Conservation (phyloP, 2,888 invertebrate species). For the Automeris io region DNA sequence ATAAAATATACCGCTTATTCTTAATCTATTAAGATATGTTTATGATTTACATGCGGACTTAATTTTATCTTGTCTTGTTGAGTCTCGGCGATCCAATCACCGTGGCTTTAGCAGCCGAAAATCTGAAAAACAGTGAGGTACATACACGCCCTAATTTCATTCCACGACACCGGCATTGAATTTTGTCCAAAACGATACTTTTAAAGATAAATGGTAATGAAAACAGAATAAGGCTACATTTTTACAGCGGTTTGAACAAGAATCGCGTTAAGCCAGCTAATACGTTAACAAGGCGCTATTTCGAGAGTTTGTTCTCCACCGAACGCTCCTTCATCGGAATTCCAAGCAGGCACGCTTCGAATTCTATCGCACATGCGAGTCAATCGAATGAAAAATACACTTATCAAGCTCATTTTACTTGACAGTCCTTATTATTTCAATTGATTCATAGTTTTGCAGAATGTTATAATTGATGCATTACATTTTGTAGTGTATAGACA, state of each 20-base stretch:
- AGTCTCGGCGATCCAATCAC: too few relatives aligned
- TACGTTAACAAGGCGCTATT: slow-evolving; percentile 47
- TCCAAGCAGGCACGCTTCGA: slow-evolving; percentile 40
- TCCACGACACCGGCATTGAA: too few relatives aligned
- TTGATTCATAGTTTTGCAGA: slow-evolving; percentile 9
- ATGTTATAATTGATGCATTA: not conserved
- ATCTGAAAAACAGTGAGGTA: too few relatives aligned
- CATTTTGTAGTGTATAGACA: too few relatives aligned
- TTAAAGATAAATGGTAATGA: too few relatives aligned
- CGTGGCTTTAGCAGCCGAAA: too few relatives aligned
- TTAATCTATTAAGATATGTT: too few relatives aligned
- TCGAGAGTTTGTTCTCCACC: slow-evolving; percentile 39
- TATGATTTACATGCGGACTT: too few relatives aligned
- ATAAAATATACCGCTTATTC: too few relatives aligned
- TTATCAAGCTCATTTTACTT: slow-evolving; percentile 62
- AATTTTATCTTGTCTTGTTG: too few relatives aligned
- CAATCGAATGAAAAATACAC: slow-evolving; percentile 67
- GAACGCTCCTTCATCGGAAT: slow-evolving; percentile 26
- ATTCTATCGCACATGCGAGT: slow-evolving; percentile 42
- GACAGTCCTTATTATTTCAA: slow-evolving; percentile 46
- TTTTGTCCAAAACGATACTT: too few relatives aligned
- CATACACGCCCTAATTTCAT: too few relatives aligned
- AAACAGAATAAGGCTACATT: not conserved
- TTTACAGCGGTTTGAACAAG: slow-evolving; percentile 10
- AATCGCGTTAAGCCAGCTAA: slow-evolving; percentile 35